Evolutionary conservation across 2,113 vertebrate genomes (phyloP).

Genomic region (Smithornis capensis): DNA sequence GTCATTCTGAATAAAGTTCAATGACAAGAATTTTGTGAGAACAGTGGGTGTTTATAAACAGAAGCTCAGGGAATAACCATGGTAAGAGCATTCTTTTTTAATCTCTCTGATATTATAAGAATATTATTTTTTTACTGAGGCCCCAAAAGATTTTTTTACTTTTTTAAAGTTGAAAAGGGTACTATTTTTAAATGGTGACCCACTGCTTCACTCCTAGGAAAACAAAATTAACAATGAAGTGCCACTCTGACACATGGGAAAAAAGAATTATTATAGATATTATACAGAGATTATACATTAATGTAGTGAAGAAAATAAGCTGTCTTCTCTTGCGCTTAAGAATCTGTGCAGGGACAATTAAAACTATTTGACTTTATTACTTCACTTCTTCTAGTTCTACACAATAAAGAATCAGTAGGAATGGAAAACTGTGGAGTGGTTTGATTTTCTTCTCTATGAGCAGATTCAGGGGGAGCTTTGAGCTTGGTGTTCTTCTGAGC

Average conservation of each 20-base stretch:
- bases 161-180: background rate
- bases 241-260: background rate
- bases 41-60: background rate
- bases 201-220: background rate
- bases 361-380: background rate
- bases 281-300: background rate
- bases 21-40: background rate
- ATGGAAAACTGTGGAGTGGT: background rate
- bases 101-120: background rate
- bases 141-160: background rate
- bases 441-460: background rate
- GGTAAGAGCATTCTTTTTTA: background rate
- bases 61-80: background rate
- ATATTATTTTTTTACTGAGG: background rate
- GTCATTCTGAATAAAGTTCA: conserved; percentile 25
- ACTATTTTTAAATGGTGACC: background rate
- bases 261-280: background rate
- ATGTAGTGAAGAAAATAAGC: background rate
- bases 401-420: background rate
- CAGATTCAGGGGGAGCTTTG: background rate
- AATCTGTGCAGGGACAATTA: background rate
- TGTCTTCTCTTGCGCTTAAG: background rate
- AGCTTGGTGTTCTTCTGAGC: background rate
- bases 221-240: background rate
- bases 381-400: background rate